phyloP scores from a whole-genome alignment of 64 coral and sea anemone genomes.

The Actinia equina region DNA sequence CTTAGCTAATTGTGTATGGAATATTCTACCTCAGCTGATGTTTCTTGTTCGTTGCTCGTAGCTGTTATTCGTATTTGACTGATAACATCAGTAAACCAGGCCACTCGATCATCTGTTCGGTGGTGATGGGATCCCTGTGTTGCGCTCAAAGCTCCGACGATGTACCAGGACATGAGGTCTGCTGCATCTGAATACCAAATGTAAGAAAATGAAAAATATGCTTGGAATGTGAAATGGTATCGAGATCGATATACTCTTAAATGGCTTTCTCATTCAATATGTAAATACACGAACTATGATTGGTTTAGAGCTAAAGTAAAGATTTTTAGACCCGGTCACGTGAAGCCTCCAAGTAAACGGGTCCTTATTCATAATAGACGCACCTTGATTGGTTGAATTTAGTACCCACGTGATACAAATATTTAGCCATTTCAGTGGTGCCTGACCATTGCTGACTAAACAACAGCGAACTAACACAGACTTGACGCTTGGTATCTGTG shows the following conservation, averaged over 20 bases:
- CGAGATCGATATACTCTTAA: too few species aligned
- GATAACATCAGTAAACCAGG: conserved; percentile 7
- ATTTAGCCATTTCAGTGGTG: conserved; percentile 40
- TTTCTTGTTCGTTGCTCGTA: not conserved
- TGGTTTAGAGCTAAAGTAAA: not conserved
- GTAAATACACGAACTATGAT: not conserved
- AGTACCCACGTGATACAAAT: conserved; percentile 37
- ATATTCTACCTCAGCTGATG: not conserved
- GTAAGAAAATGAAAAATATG: not conserved
- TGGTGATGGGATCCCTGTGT: not conserved
- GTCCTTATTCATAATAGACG: too few species aligned
- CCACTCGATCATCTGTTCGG: not conserved
- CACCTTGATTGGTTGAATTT: not conserved
- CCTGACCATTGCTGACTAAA: not conserved
- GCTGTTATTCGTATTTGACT: conserved; percentile 13
- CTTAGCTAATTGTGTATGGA: not conserved
- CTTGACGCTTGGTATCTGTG: not conserved
- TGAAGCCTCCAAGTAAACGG: too few species aligned
- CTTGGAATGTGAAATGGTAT: not conserved
- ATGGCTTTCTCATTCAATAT: not conserved
- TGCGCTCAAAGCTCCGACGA: not conserved
- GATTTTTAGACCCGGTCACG: too few species aligned
- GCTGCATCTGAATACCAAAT: not conserved
- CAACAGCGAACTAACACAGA: conserved; percentile 31
- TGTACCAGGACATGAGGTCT: not conserved